Evolutionary conservation across 2,797 vertebrate species (phyloP).

Genomic region (Sebastes vulpes): DNA sequence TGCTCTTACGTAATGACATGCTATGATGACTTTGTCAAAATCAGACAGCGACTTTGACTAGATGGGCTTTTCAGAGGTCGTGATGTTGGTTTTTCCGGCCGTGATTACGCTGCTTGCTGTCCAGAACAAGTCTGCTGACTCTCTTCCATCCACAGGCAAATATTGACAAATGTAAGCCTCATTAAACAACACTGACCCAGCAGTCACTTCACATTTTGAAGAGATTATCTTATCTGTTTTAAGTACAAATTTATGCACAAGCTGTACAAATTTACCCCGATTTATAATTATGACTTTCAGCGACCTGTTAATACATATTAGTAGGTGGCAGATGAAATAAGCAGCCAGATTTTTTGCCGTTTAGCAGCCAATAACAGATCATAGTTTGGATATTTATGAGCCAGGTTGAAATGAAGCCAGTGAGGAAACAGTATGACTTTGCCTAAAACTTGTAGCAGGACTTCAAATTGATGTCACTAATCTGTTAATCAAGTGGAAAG

Average conservation of each 20-base stretch:
- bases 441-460: conserved; percentile 24
- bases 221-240: conserved; percentile 23
- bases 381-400: conserved; percentile 1
- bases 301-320: not conserved
- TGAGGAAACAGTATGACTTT: conserved; percentile 16
- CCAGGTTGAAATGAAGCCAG: conserved; percentile 27
- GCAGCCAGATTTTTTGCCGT: conserved; percentile 1
- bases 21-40: conserved; percentile 21
- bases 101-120: conserved; percentile 13
- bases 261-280: not conserved
- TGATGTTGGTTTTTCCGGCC: conserved; percentile 31
- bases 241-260: not conserved
- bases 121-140: conserved; percentile 8
- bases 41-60: not conserved
- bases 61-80: conserved; percentile 5
- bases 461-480: conserved; percentile 41
- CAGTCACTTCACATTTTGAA: conserved; percentile 29
- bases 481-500: conserved; percentile 44
- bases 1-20: conserved; percentile 25
- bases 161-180: conserved; percentile 53
- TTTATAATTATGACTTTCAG: not conserved
- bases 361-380: not conserved
- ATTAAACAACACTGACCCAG: conserved; percentile 46
- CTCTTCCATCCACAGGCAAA: conserved; percentile 29
- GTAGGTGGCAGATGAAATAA: not conserved